Percentiles rank a stretch among this genome's conserved stretches.
Conservation (phyloP, 2,113 vertebrate species). For the Alces alces region DNA sequence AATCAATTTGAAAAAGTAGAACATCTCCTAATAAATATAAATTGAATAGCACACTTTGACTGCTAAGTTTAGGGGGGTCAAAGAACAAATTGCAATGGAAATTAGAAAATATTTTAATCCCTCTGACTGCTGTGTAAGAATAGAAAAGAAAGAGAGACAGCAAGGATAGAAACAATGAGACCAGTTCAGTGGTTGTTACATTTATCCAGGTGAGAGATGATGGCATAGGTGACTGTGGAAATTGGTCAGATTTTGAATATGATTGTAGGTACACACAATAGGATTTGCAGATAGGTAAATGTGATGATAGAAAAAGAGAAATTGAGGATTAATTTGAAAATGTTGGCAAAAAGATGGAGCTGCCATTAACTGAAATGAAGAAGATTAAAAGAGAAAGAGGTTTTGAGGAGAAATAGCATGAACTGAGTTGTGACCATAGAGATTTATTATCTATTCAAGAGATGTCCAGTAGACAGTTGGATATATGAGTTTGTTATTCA, state of each 20-base stretch:
- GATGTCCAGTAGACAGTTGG: neutral
- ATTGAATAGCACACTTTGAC: neutral
- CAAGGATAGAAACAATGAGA: neutral
- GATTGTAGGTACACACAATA: neutral
- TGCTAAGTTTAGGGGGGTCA: neutral
- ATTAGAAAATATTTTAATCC: neutral
- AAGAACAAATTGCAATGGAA: neutral
- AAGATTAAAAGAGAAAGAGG: neutral
- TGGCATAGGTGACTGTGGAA: neutral
- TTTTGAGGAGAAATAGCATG: neutral
- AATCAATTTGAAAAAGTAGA: neutral
- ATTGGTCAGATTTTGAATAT: neutral
- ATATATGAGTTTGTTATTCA: neutral
- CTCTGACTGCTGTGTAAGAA: neutral
- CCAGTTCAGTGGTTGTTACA: neutral
- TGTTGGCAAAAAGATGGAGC: neutral
- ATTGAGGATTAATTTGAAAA: neutral
- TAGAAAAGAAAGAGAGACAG: neutral
- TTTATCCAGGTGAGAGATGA: neutral
- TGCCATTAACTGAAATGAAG: neutral
- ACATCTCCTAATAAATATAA: neutral
- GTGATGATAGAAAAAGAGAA: neutral
- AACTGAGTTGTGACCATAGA: neutral
- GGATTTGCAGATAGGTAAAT: neutral
- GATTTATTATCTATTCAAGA: neutral